Percentiles rank a stretch among this genome's conserved stretches.
phyloP scores from a whole-genome alignment of 2,888 invertebrate genomes.

The Prosapia bicincta region DNA sequence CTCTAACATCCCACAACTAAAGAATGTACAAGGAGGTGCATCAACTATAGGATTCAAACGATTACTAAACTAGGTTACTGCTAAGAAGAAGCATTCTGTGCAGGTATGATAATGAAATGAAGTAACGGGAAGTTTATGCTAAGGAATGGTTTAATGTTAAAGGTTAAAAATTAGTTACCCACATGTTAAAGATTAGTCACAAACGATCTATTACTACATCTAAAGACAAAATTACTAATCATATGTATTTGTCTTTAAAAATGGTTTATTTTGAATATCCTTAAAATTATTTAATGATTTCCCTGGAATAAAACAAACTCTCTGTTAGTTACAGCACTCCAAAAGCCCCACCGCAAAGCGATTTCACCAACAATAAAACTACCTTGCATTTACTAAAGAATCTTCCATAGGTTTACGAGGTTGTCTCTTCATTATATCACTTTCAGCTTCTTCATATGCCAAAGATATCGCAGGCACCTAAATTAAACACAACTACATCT shows the following conservation, averaged over 20 bases:
- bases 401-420: conserved; percentile 85
- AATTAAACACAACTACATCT: conserved; percentile 7
- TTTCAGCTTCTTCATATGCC: conserved; percentile 87
- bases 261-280: no score
- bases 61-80: background rate
- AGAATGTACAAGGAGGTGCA: conserved; percentile 8
- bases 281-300: no score
- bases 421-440: conserved; percentile 91
- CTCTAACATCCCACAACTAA: conserved; percentile 7
- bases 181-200: no score
- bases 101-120: conserved; percentile 32
- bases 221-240: background rate
- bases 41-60: conserved; percentile 7
- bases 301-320: conserved; percentile 14
- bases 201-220: no score
- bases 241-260: background rate
- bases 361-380: conserved; percentile 39
- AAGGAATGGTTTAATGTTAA: background rate
- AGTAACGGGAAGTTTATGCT: background rate
- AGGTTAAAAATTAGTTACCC: background rate
- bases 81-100: conserved; percentile 28
- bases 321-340: conserved; percentile 16
- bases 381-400: conserved; percentile 94
- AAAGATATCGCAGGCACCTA: conserved; percentile 89
- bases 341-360: conserved; percentile 19